Evolutionary conservation across 2,797 vertebrate genomes (phyloP).

Genomic region (Oreonectes daqikongensis): DNA sequence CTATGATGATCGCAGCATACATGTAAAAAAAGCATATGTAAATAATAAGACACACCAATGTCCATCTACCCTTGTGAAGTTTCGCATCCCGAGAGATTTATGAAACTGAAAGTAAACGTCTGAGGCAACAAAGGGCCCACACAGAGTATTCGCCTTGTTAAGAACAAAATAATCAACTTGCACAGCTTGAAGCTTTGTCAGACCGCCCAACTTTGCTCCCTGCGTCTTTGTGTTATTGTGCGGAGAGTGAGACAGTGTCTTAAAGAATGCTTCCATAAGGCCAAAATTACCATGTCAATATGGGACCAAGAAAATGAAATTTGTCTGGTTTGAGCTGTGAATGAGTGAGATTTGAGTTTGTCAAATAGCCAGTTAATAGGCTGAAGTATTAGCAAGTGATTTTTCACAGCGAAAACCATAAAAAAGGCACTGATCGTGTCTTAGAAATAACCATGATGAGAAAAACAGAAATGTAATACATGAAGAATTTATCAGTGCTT

Average conservation of each 20-base stretch:
- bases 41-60: conserved; percentile 32
- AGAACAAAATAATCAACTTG: conserved; percentile 54
- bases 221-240: conserved; percentile 54
- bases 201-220: conserved; percentile 50
- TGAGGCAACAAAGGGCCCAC: conserved; percentile 28
- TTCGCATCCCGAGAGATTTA: conserved; percentile 39
- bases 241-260: conserved; percentile 48
- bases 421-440: not conserved
- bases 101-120: conserved; percentile 45
- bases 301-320: conserved; percentile 55
- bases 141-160: conserved; percentile 48
- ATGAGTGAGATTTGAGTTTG: conserved; percentile 42
- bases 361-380: conserved; percentile 52
- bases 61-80: conserved; percentile 30
- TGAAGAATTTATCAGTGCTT: not conserved
- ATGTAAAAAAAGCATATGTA: conserved; percentile 13
- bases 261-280: conserved; percentile 53
- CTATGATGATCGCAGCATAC: not conserved
- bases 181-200: conserved; percentile 53
- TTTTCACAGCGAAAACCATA: not conserved
- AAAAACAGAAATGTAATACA: not conserved
- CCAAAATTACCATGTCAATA: conserved; percentile 64
- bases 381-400: not conserved
- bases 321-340: conserved; percentile 51
- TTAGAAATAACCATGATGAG: not conserved